Evolutionary conservation across 2,797 vertebrate species (phyloP), one percentile per base, ranked within the genome.

Genomic region (Hapalemur alaotrensis): DNA sequence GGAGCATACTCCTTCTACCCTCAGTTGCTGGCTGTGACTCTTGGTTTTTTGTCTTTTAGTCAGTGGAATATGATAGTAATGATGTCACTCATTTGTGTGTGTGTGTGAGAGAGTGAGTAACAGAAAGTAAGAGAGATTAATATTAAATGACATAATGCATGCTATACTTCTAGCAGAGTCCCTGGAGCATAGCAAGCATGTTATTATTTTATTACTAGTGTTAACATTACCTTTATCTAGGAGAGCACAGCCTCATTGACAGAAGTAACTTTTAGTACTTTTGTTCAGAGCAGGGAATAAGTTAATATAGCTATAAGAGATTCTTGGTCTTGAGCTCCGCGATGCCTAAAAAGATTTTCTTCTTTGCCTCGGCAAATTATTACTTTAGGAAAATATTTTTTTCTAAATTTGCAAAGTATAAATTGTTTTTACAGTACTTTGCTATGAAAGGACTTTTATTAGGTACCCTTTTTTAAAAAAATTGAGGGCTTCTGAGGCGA

Each of bases 361-460:
- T 69, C 22, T 89, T 89, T 93, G 38, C 73, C n/a, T 92, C 57
- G 4, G 23, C 7, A 72, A 76, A 72, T 91, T 81, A 35, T 89
- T 80, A 94, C 30, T 69, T 91, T 35, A 91, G 25, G 61, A 12
- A 91, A 84, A 7, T 52, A 38, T 23, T 23, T 86, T 79, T 61
- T 67, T 92, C 23, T 76, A 57, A 69, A 82, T 76, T 93, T 95
- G 30, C 15, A 95, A 87, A 95, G 30, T 28, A 63, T 65, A 35
- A 13, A 30, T 79, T 93, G 46, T 67, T 69, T 86, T 96, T 83
- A n/a, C 20, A 73, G 14, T 25, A 35, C 15, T 94, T 83, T 46
- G 9, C 48, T 84, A 76, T 84, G 25, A 88, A 89, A 87, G 59
- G 65, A 80, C 5, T 46, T 28, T 93, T 41, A n/a, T 61, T 38